phyloP scores from a whole-genome alignment of 2,888 invertebrate species.

The Lutraria lutraria region DNA sequence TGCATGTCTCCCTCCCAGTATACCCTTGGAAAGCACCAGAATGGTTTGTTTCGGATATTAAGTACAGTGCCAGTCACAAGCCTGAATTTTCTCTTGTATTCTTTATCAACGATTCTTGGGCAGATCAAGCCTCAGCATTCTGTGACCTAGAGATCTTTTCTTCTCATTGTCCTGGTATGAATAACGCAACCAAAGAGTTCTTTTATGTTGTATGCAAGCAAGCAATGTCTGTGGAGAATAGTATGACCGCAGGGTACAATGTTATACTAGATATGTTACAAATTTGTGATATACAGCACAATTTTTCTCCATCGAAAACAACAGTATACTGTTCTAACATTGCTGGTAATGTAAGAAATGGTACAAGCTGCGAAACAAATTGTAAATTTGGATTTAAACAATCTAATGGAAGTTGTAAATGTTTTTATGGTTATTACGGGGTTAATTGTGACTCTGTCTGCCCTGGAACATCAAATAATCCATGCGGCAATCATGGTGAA shows the following conservation, averaged over 20 bases:
- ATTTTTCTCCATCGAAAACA: conserved; percentile 33
- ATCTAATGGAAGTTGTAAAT: conserved; percentile 66
- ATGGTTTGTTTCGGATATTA: conserved; percentile 76
- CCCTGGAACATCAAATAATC: conserved; percentile 74
- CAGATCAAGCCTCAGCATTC: conserved; percentile 47
- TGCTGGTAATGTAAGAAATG: conserved; percentile 40
- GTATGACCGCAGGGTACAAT: conserved; percentile 56
- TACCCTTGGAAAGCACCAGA: conserved; percentile 75
- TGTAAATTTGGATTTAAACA: conserved; percentile 71
- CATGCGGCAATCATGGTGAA: conserved; percentile 75
- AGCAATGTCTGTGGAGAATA: conserved; percentile 35
- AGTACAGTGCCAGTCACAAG: conserved; percentile 50
- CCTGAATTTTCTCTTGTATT: conserved; percentile 58
- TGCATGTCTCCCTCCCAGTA: conserved; percentile 64
- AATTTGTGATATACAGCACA: conserved; percentile 62
- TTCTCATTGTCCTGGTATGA: conserved; percentile 46
- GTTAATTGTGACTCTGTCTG: conserved; percentile 67
- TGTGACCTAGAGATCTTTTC: conserved; percentile 47
- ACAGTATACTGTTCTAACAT: conserved; percentile 48
- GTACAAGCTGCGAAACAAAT: conserved; percentile 60
- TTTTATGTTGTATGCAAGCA: conserved; percentile 61
- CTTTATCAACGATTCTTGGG: conserved; percentile 54
- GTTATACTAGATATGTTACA: conserved; percentile 62
- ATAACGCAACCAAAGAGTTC: conserved; percentile 56
- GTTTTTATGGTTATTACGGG: conserved; percentile 74